phyloP scores from a whole-genome alignment of 2,113 vertebrate species.

The Ciconia stormi region DNA sequence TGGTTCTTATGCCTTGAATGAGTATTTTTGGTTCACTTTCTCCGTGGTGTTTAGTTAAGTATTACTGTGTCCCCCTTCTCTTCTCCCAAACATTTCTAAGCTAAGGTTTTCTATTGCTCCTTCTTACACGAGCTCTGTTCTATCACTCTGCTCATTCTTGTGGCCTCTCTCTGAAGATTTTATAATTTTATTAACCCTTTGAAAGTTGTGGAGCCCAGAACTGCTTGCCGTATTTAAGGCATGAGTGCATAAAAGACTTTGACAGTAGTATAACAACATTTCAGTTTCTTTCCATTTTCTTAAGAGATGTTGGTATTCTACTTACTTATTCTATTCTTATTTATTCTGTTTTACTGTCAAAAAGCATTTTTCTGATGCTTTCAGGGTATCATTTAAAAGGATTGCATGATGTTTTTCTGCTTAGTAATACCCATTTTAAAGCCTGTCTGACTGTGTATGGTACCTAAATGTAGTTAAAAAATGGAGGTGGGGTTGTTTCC shows the following conservation, averaged over 20 bases:
- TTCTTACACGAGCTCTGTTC: neutral
- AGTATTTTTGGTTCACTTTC: neutral
- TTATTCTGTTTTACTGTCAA: neutral
- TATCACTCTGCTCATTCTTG: neutral
- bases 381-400: neutral
- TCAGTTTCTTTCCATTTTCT: neutral
- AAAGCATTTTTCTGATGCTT: neutral
- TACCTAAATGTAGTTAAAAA: neutral
- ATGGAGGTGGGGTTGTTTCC: neutral
- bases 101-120: neutral
- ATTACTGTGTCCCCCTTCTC: neutral
- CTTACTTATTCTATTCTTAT: neutral
- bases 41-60: neutral
- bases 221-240: neutral
- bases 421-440: neutral
- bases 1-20: neutral
- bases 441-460: neutral
- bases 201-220: neutral
- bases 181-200: neutral
- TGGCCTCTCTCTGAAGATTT: neutral
- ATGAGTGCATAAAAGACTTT: neutral
- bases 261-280: neutral
- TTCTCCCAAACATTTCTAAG: neutral
- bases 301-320: neutral
- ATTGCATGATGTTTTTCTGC: neutral